Conservation (phyloP, 2,888 invertebrate genomes). For the Sphaerophoria rueppellii region DNA sequence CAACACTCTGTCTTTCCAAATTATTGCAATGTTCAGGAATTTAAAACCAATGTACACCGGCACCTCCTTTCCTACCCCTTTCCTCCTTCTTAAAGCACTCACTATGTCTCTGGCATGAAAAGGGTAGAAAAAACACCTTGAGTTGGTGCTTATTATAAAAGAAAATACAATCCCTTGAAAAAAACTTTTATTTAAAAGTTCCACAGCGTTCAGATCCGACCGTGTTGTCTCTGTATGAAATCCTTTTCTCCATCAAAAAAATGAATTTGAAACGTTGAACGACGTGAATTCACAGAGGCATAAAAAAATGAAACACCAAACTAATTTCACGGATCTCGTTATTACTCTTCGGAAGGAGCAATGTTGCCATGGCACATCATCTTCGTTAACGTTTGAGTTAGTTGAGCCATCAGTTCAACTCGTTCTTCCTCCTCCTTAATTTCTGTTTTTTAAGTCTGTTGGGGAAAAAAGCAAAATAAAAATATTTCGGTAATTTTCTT, state of each 20-base stretch:
- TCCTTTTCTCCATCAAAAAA: neutral
- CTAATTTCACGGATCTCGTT: constrained; percentile 37
- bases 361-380: neutral
- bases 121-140: no score
- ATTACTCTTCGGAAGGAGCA: neutral
- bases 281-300: constrained; percentile 2
- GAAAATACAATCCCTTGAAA: no score
- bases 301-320: constrained; percentile 9
- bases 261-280: constrained; percentile 3
- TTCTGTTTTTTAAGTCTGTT: neutral
- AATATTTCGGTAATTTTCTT: neutral
- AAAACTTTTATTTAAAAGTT: neutral
- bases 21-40: no score
- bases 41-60: no score
- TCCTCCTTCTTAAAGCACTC: no score
- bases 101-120: no score
- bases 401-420: neutral
- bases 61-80: no score
- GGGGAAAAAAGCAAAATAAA: neutral
- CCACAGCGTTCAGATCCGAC: neutral
- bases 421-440: neutral
- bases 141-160: no score
- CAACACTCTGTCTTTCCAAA: no score
- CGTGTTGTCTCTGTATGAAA: neutral
- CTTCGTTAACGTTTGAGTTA: neutral